Conservation (phyloP, 2,888 invertebrate genomes). For the Nomada fucata region DNA sequence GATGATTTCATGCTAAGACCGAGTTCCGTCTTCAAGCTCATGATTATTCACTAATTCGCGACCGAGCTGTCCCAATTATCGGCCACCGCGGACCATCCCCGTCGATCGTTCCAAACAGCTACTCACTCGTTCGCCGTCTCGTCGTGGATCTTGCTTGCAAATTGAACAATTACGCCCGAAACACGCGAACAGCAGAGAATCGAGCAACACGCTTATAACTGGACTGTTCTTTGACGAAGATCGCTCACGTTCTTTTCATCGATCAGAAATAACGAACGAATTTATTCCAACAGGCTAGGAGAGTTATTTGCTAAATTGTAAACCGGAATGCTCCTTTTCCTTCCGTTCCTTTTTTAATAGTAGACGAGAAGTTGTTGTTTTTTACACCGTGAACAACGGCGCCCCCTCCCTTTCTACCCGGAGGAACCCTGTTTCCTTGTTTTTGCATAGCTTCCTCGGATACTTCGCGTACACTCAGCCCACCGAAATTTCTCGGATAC, state of each 20-base stretch:
- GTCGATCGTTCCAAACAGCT: neutral
- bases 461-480: neutral
- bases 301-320: no score
- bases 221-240: neutral
- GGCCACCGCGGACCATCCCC: slow-evolving; percentile 4
- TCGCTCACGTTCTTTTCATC: no score
- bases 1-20: slow-evolving; percentile 52
- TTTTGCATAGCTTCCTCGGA: neutral
- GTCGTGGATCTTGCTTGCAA: slow-evolving; percentile 27
- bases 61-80: slow-evolving; percentile 48
- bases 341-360: neutral
- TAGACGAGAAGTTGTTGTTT: slow-evolving; percentile 28
- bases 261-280: neutral
- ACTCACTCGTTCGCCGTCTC: neutral
- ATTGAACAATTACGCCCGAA: slow-evolving; percentile 44
- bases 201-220: slow-evolving; percentile 22
- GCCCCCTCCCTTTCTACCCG: neutral
- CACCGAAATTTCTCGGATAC: slow-evolving; percentile 40
- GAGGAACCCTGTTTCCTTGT: slow-evolving; percentile 16
- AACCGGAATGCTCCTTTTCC: neutral
- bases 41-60: slow-evolving; percentile 67
- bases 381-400: slow-evolving; percentile 30
- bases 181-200: slow-evolving; percentile 12
- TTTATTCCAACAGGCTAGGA: neutral
- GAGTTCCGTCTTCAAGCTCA: slow-evolving; percentile 43